Base-by-base conservation (phyloP, 2,888 invertebrate genomes). In the Catonia carolina region DNA sequence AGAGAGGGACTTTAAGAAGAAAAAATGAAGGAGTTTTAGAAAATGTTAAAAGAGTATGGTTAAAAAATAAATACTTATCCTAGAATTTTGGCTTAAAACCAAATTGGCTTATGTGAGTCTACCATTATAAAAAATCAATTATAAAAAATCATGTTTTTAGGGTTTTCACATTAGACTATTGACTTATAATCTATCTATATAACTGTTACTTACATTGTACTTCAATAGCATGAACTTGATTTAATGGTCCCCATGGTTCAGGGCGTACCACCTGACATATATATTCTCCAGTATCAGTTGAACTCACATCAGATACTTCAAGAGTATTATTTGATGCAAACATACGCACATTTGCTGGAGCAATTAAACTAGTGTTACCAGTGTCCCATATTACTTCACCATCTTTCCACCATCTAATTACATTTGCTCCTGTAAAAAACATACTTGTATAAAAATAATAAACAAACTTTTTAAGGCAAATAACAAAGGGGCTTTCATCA, bases 201-300 rank as follows among this genome's bases (percentile, higher is more conserved):
- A n/a, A n/a, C n/a, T 27, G 8, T 27, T 62, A 79, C 84, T 80
- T 73, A 86, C 86, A 84, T 70, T 86, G 79, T 2, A 89, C 89
- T 77, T 87, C 84, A 62, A 89, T 85, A 17, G 84, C 80, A 67
- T 89, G 87, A 2, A 80, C 77, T 70, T 89, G 89, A 37, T 78
- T 75, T n/a, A 85, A 78, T 0, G 81, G 77, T 1, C 80, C 79
- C 83, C 82, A 84, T 1, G 85, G 84, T 27, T 79, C 77, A 0
- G 80, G 77, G 17, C 85, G 74, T 12, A 82, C 70, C 60, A 78
- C 82, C 74, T 84, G 83, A 63, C 86, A 86, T 7, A 79, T 80
- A 64, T 86, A 86, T 62, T 80, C 78, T 1, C 83, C 85, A 0
- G 82, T 80, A 65, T 86, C 85, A 8, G 71, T 68, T 0, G 80